A percentile compares a stretch with the other conserved stretches of the same genome.
These are phyloP conservation scores for Phyllostomus hastatus DNA, from an alignment of 2,113 vertebrate species.

Conservation along the genomic window DNA sequence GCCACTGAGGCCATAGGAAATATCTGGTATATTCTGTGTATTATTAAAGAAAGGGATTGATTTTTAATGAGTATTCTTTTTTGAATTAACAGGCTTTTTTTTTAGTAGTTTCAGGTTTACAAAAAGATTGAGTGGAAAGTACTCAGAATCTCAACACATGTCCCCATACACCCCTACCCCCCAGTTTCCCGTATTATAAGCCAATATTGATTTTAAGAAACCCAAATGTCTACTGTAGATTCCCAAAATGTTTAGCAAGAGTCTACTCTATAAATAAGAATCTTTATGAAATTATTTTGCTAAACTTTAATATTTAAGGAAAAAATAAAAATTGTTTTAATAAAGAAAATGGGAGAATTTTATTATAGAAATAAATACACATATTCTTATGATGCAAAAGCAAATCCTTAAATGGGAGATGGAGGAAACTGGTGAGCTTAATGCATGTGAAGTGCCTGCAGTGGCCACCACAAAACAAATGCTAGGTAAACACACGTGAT, in stretches of 20 bases:
- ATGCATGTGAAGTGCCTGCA: background rate
- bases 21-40: background rate
- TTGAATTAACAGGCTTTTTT: background rate
- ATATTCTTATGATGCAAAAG: background rate
- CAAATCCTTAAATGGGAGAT: background rate
- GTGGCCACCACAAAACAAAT: background rate
- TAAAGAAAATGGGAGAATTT: background rate
- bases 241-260: background rate
- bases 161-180: background rate
- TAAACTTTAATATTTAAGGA: background rate
- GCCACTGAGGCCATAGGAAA: background rate
- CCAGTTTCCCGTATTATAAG: background rate
- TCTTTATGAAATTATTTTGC: background rate
- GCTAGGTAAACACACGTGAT: background rate
- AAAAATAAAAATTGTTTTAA: constrained; percentile 12
- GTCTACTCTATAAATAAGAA: background rate
- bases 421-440: background rate
- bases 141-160: constrained; percentile 4
- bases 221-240: background rate
- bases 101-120: background rate
- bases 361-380: background rate
- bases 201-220: background rate
- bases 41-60: background rate
- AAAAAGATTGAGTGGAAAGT: background rate
- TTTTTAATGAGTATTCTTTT: background rate